A percentile compares a stretch with the other conserved stretches of the same genome.
These are phyloP conservation scores for Geococcyx californianus DNA, from an alignment of 2,113 vertebrate genomes.

Conservation along the genomic window DNA sequence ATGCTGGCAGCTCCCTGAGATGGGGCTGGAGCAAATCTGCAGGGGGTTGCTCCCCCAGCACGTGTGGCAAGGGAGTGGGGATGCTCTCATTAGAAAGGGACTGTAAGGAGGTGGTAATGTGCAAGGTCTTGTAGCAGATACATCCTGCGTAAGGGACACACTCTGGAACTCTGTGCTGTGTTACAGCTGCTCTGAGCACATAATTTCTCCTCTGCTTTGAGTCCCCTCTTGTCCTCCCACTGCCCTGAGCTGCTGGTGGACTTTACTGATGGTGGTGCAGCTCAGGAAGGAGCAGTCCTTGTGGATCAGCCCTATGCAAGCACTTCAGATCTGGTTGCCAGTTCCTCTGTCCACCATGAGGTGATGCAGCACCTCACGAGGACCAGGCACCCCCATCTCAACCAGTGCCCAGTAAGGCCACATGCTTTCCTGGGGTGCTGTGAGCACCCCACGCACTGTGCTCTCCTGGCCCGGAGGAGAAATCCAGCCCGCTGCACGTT, in stretches of 20 bases:
- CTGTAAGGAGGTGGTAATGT: accelerated
- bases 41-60: accelerated
- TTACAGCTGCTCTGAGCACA: not conserved
- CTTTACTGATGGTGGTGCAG: not conserved
- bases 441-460: accelerated
- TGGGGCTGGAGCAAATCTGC: not conserved
- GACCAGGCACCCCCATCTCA: not conserved
- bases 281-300: not conserved
- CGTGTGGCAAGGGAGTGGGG: accelerated
- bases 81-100: not conserved
- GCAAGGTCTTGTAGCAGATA: not conserved
- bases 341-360: not conserved
- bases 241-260: not conserved
- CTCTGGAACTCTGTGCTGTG: not conserved
- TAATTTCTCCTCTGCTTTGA: not conserved
- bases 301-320: accelerated
- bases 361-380: not conserved
- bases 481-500: accelerated
- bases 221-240: not conserved
- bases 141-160: not conserved
- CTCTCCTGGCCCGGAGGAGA: not conserved
- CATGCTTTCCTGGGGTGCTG: accelerated
- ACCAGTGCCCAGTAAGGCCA: not conserved
- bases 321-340: not conserved
- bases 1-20: not conserved